Evolutionary conservation across 2,888 invertebrate genomes (phyloP).

Genomic region (Acleris laterana): DNA sequence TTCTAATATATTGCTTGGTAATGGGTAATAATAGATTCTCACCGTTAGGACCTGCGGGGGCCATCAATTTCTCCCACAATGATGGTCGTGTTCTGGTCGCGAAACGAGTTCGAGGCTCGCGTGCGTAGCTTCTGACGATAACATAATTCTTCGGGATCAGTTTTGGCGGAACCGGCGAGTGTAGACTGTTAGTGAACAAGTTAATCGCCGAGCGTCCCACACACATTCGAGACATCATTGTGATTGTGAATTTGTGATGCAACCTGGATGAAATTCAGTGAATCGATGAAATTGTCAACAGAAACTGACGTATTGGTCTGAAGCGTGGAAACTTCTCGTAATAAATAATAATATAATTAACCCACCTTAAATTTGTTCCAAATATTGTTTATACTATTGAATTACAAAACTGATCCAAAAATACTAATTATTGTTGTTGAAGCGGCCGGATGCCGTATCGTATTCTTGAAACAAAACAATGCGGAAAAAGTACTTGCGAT

Average conservation of each 20-base stretch:
- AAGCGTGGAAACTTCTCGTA: conserved; percentile 21
- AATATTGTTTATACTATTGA: background rate
- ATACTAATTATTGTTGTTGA: conserved; percentile 9
- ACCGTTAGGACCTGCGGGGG: conserved; percentile 92
- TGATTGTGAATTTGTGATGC: conserved; percentile 71
- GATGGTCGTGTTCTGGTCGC: conserved; percentile 79
- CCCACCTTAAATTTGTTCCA: conserved; percentile 16
- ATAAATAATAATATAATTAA: background rate
- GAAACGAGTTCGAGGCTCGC: conserved; percentile 75
- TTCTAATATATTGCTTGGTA: background rate
- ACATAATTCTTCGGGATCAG: conserved; percentile 76
- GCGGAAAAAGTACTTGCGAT: conserved; percentile 17
- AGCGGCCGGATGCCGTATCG: conserved; percentile 9
- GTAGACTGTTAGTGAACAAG: conserved; percentile 61
- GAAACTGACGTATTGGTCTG: conserved; percentile 21
- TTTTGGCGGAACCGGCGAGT: conserved; percentile 72
- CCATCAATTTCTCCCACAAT: conserved; percentile 89
- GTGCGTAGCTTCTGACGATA: conserved; percentile 79
- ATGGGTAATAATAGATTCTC: conserved; percentile 44
- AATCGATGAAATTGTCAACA: conserved; percentile 20
- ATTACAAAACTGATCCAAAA: background rate
- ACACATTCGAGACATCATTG: conserved; percentile 80
- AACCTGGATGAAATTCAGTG: conserved; percentile 46
- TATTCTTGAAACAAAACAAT: conserved; percentile 29
- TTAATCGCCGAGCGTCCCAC: conserved; percentile 64